A percentile compares a stretch with the other conserved stretches of the same genome.
phyloP scores from a whole-genome alignment of 2,797 vertebrate species.

The Ptychobarbus kaznakovi region DNA sequence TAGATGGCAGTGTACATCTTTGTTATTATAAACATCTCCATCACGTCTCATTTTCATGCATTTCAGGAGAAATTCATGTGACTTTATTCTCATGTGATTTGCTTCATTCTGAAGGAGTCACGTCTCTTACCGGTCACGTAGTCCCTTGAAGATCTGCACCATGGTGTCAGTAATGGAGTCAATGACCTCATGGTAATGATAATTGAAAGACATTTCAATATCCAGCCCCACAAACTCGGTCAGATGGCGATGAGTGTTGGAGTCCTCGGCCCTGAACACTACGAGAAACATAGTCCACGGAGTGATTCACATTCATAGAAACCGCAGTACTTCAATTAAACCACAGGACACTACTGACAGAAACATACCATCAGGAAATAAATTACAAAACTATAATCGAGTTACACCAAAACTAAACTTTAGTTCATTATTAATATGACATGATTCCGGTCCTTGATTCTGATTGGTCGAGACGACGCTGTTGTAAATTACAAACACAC shows the following conservation, averaged over 20 bases:
- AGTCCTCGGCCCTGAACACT: slow-evolving; percentile 99
- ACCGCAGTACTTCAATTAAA: slow-evolving; percentile 11
- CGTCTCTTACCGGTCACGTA: slow-evolving; percentile 89
- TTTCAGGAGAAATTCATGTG: not conserved
- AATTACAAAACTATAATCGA: not conserved
- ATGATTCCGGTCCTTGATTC: no score
- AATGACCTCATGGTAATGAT: slow-evolving; percentile 98
- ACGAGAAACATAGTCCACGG: not conserved
- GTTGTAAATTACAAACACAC: no score
- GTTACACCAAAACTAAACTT: no score
- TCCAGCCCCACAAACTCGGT: slow-evolving; percentile 99
- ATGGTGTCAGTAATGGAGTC: slow-evolving; percentile 96
- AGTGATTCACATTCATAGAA: not conserved
- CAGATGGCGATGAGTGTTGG: slow-evolving; percentile 97
- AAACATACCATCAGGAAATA: not conserved
- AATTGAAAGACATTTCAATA: slow-evolving; percentile 98
- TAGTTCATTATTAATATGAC: no score
- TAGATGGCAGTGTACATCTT: slow-evolving; percentile 40
- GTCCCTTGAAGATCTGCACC: slow-evolving; percentile 98
- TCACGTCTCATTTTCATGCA: not conserved
- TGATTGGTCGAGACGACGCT: no score
- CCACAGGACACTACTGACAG: not conserved
- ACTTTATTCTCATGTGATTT: slow-evolving; percentile 10
- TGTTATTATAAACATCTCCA: not conserved
- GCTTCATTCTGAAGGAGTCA: not conserved